Percentiles rank a stretch among this genome's conserved stretches.
phyloP scores from a whole-genome alignment of 2,113 vertebrate genomes.

The Centropristis striata region DNA sequence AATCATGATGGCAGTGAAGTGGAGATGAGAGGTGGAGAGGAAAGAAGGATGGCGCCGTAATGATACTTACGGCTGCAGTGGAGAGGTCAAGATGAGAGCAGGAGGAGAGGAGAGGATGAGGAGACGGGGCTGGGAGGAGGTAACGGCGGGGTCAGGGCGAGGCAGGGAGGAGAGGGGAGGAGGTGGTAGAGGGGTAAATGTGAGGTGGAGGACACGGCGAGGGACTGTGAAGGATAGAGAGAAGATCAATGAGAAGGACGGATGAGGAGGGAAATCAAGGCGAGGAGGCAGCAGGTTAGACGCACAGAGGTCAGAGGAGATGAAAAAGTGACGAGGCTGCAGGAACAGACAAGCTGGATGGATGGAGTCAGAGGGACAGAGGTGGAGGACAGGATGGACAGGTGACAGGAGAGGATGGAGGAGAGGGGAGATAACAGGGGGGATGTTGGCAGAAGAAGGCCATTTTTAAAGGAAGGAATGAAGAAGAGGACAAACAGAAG shows the following conservation, averaged over 20 bases:
- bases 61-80: constrained; percentile 26
- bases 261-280: neutral
- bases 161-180: constrained; percentile 6
- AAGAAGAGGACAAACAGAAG: no score
- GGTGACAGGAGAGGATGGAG: neutral
- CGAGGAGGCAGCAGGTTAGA: constrained; percentile 23
- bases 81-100: constrained; percentile 39
- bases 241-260: neutral
- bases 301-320: neutral
- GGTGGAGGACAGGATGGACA: constrained; percentile 30
- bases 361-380: constrained; percentile 14
- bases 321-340: constrained; percentile 12
- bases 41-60: neutral
- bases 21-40: constrained; percentile 28
- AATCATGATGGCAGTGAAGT: constrained; percentile 30
- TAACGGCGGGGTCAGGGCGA: constrained; percentile 57
- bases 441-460: no score
- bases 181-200: constrained; percentile 31
- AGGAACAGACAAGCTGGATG: no score
- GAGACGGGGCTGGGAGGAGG: constrained; percentile 22
- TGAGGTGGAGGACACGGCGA: constrained; percentile 36
- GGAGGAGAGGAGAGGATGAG: constrained; percentile 22
- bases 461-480: no score
- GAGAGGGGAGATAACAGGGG: neutral
- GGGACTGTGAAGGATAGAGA: constrained; percentile 37